These are phyloP conservation scores for Anguilla marmorata DNA, from an alignment of 2,797 vertebrate genomes.

Conservation along the genomic window DNA sequence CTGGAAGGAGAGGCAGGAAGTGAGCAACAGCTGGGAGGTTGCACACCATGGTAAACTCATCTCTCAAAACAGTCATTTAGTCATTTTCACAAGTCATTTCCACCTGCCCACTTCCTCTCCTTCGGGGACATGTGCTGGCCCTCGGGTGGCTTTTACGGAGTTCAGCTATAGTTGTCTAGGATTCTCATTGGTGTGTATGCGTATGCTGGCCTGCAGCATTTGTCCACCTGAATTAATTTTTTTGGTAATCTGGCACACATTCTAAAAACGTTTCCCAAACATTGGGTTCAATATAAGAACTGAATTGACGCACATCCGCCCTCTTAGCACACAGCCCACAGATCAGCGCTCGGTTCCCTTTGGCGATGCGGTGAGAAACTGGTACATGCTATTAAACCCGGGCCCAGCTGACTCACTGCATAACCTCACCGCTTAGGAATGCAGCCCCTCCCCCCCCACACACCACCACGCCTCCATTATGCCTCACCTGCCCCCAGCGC, in stretches of 20 bases:
- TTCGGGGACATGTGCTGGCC: background rate
- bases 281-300: background rate
- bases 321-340: background rate
- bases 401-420: background rate
- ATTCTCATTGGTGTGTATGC: background rate
- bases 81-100: constrained; percentile 2
- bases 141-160: background rate
- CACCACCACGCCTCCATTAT: background rate
- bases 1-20: background rate
- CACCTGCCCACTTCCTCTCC: background rate
- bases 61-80: background rate
- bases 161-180: background rate
- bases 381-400: background rate
- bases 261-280: background rate
- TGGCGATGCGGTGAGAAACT: background rate
- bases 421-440: background rate
- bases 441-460: background rate
- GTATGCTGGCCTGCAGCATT: background rate
- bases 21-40: background rate
- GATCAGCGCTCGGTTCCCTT: background rate
- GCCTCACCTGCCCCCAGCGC: background rate
- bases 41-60: background rate
- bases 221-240: background rate
- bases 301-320: background rate
- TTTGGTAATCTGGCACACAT: background rate